These are phyloP conservation scores for Chloropsis cyanopogon DNA, from an alignment of 2,113 vertebrate genomes.

Conservation along the genomic window DNA sequence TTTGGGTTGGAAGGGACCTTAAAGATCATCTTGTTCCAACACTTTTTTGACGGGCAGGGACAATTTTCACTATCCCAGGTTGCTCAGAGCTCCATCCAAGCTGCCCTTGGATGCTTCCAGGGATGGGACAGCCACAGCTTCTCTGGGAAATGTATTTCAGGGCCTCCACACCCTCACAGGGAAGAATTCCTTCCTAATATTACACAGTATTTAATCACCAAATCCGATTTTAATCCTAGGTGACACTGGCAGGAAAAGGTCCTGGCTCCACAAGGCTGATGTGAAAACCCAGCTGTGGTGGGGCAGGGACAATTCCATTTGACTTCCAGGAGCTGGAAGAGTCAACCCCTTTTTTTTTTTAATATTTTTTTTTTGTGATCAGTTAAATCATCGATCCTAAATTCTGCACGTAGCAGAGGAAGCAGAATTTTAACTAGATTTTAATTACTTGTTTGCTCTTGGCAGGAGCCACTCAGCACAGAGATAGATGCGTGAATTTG, in stretches of 20 bases:
- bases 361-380: not conserved
- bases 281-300: rapidly evolving
- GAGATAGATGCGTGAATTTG: not conserved
- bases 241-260: not conserved
- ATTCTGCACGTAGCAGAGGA: not conserved
- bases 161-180: not conserved
- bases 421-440: conserved; percentile 35
- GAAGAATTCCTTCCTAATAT: not conserved
- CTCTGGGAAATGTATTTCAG: not conserved
- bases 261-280: not conserved
- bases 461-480: conserved; percentile 23
- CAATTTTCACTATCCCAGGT: not conserved
- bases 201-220: not conserved
- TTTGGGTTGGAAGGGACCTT: not conserved
- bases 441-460: conserved; percentile 45
- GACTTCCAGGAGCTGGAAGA: not conserved
- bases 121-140: not conserved
- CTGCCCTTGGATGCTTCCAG: not conserved
- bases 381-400: not conserved
- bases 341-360: not conserved
- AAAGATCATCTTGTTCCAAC: not conserved
- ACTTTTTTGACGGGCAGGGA: not conserved
- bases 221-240: rapidly evolving
- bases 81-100: not conserved
- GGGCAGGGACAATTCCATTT: not conserved